phyloP scores from a whole-genome alignment of 92 coral and sea anemone species.

The Bergia puertoricense region DNA sequence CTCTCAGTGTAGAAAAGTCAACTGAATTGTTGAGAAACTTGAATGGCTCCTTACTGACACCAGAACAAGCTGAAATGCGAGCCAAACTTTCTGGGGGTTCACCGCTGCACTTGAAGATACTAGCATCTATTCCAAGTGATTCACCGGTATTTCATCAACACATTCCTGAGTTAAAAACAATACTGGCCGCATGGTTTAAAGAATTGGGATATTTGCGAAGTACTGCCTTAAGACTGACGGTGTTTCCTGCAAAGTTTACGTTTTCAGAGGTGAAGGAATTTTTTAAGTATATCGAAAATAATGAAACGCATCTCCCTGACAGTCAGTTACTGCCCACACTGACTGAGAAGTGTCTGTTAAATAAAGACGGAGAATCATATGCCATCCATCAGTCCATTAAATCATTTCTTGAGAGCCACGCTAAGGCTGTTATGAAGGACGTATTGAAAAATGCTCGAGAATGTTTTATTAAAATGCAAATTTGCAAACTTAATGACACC shows the following conservation, averaged over 20 bases:
- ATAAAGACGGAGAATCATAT: not conserved
- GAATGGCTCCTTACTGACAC: too few species aligned
- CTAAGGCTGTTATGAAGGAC: not conserved
- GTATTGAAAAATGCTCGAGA: constrained; percentile 14
- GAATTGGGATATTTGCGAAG: not conserved
- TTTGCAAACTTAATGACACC: not conserved
- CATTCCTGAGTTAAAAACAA: too few species aligned
- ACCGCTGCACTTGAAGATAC: too few species aligned
- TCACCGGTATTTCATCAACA: not conserved
- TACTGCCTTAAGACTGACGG: not conserved
- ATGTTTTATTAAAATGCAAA: not conserved
- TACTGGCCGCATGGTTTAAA: not conserved
- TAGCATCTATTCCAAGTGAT: too few species aligned
- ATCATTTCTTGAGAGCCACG: not conserved
- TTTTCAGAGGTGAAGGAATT: not conserved
- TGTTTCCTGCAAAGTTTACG: not conserved
- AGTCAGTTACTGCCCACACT: not conserved
- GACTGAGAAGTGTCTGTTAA: not conserved
- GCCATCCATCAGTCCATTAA: constrained; percentile 1
- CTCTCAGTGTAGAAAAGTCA: too few species aligned
- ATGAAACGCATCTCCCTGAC: too few species aligned
- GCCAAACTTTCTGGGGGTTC: too few species aligned
- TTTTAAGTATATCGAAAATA: not conserved
- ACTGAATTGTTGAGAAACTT: too few species aligned
- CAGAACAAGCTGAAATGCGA: too few species aligned